Conservation (phyloP, 1,140 invertebrate genomes). For the Plodia interpunctella region DNA sequence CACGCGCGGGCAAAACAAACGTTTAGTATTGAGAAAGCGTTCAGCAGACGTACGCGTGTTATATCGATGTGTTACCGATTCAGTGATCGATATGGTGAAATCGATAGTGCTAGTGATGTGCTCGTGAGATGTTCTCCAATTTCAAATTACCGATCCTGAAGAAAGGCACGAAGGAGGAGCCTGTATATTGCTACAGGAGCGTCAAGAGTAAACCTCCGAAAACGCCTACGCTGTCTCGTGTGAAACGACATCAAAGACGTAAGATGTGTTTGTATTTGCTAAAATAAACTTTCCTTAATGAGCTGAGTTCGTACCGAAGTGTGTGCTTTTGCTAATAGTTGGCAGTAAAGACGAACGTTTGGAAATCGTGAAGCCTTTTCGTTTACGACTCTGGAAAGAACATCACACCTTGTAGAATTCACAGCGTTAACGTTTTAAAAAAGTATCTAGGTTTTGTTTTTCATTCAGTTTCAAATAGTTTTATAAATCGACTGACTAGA, state of each 20-base stretch:
- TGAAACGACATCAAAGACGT: constrained; percentile 62
- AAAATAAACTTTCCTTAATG: constrained; percentile 44
- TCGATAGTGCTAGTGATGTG: constrained; percentile 30
- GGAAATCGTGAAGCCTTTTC: neutral
- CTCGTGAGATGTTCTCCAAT: constrained; percentile 52
- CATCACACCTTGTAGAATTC: neutral
- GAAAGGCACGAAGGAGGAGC: constrained; percentile 40
- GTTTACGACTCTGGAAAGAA: neutral
- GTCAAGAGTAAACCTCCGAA: constrained; percentile 60
- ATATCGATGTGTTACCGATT: constrained; percentile 12
- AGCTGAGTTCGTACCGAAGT: constrained; percentile 18
- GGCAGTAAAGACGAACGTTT: neutral
- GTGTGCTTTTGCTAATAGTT: constrained; percentile 11
- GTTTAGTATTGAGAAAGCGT: constrained; percentile 33
- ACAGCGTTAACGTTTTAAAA: too few relatives aligned
- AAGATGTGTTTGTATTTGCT: constrained; percentile 40
- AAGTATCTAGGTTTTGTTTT: too few relatives aligned
- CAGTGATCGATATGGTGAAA: constrained; percentile 15
- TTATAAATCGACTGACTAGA: too few relatives aligned
- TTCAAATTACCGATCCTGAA: constrained; percentile 56
- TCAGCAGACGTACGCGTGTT: constrained; percentile 19
- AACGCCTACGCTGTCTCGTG: constrained; percentile 55
- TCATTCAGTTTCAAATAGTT: too few relatives aligned
- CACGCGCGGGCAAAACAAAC: constrained; percentile 44
- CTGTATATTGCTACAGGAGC: constrained; percentile 44